phyloP scores from a whole-genome alignment of 2,113 vertebrate genomes.

The Oxyruncus cristatus region DNA sequence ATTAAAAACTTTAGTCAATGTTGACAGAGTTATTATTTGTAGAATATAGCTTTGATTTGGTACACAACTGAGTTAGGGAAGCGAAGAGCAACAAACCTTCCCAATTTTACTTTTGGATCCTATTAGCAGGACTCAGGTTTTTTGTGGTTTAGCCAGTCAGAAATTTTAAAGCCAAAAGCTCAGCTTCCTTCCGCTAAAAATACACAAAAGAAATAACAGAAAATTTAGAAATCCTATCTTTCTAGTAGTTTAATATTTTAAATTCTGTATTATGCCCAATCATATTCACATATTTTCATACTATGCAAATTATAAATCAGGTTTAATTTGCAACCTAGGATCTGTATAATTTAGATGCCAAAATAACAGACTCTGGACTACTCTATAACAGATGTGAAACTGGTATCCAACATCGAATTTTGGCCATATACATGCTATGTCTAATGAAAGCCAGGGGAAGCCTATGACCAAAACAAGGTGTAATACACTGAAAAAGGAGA shows the following conservation, averaged over 20 bases:
- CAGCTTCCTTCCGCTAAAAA: neutral
- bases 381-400: conserved; percentile 24
- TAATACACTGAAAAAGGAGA: neutral
- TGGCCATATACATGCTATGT: neutral
- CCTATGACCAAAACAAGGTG: conserved; percentile 7
- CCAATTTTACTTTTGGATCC: neutral
- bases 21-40: neutral
- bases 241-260: neutral
- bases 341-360: conserved; percentile 47
- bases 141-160: conserved; percentile 1
- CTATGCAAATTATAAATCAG: conserved; percentile 7
- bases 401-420: conserved; percentile 20
- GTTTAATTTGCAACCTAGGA: neutral
- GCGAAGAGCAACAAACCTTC: neutral
- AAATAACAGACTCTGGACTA: conserved; percentile 13
- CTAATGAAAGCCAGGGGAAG: conserved; percentile 8
- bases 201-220: neutral
- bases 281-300: conserved; percentile 31
- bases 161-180: conserved; percentile 25
- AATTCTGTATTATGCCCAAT: neutral
- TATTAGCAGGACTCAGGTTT: neutral
- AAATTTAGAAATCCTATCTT: neutral
- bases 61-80: neutral
- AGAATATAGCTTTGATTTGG: neutral
- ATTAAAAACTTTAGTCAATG: neutral